Percentiles rank a stretch among this genome's conserved stretches.
phyloP scores from a whole-genome alignment of 1,140 invertebrate species.

The Danaus plexippus region DNA sequence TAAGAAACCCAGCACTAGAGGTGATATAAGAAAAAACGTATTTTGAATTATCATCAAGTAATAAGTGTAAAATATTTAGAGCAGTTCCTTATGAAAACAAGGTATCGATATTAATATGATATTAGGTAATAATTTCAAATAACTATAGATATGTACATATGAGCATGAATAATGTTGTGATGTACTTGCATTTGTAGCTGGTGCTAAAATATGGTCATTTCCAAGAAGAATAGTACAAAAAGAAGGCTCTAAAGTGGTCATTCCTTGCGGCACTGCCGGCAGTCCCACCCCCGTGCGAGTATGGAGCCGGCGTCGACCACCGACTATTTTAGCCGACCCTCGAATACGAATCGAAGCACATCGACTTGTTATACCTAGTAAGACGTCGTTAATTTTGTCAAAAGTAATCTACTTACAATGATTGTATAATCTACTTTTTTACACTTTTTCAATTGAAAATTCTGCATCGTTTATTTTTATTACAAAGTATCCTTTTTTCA shows the following conservation, averaged over 20 bases:
- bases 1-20: constrained; percentile 78
- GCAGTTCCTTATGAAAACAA: too few species aligned
- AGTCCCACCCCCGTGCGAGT: constrained; percentile 30
- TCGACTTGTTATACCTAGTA: constrained; percentile 42
- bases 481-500: too few species aligned
- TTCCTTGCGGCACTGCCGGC: constrained; percentile 41
- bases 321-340: constrained; percentile 28
- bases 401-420: too few species aligned
- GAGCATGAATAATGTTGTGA: too few species aligned
- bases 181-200: constrained; percentile 17
- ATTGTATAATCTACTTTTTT: too few species aligned
- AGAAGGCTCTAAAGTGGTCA: constrained; percentile 27
- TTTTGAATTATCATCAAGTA: too few species aligned
- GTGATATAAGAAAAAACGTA: constrained; percentile 41
- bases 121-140: too few species aligned
- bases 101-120: too few species aligned
- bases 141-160: too few species aligned
- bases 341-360: constrained; percentile 36
- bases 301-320: constrained; percentile 38
- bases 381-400: constrained; percentile 11
- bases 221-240: constrained; percentile 31
- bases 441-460: too few species aligned
- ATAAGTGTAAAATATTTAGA: too few species aligned
- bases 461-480: too few species aligned
- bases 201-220: constrained; percentile 50